These are phyloP conservation scores for Manis crassicaudata DNA, from an alignment of 2,797 vertebrate species.

Conservation along the genomic window DNA sequence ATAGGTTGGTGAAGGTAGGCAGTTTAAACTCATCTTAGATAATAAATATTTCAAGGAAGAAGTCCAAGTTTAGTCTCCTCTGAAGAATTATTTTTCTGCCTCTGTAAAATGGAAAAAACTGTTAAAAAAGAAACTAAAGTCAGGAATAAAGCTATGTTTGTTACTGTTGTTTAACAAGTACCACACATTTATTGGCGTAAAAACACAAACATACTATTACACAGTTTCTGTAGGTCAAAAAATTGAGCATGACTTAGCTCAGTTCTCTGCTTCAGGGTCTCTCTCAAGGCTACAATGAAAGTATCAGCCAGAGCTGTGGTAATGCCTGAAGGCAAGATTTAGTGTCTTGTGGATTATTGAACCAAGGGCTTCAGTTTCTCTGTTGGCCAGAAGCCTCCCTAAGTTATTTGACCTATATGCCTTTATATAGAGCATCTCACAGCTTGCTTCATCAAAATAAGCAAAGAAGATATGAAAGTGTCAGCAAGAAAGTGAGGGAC, in stretches of 20 bases:
- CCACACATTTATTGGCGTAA: not conserved
- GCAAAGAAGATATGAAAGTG: not conserved
- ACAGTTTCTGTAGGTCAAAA: not conserved
- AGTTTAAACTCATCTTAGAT: not conserved
- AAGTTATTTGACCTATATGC: not conserved
- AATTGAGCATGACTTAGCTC: not conserved
- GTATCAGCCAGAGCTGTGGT: not conserved
- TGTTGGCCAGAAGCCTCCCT: not conserved
- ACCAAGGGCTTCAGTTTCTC: not conserved
- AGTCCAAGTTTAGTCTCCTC: not conserved
- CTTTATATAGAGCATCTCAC: not conserved
- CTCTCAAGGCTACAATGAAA: not conserved
- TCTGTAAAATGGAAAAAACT: not conserved
- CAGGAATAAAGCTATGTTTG: not conserved
- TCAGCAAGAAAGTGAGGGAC: not conserved
- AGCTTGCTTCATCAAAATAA: not conserved
- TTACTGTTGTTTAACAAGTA: not conserved
- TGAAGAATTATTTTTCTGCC: not conserved
- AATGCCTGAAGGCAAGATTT: not conserved
- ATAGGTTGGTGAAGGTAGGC: not conserved
- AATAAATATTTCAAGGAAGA: not conserved
- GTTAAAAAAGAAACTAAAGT: not conserved
- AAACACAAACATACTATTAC: not conserved
- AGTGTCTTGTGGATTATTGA: not conserved
- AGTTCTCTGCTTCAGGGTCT: not conserved